phyloP scores from a whole-genome alignment of 1,140 invertebrate genomes.

The Drosophila pandora region DNA sequence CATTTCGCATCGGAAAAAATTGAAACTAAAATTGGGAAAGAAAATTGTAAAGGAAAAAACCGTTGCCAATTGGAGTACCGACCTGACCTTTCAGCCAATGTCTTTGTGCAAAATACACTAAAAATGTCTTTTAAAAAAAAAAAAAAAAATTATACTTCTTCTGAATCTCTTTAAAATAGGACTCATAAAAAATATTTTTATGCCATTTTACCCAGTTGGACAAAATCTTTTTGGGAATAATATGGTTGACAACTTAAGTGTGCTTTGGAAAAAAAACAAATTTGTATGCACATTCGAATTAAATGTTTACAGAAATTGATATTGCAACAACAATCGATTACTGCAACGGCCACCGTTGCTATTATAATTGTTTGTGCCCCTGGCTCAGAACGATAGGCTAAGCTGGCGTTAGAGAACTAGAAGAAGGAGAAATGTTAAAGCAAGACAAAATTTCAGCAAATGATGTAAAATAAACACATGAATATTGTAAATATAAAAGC shows the following conservation, averaged over 20 bases:
- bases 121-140: not conserved
- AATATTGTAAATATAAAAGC: slow-evolving; percentile 3
- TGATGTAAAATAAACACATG: not conserved
- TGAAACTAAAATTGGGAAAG: slow-evolving; percentile 19
- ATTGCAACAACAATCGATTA: slow-evolving; percentile 38
- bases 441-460: not conserved
- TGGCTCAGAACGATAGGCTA: slow-evolving; percentile 33
- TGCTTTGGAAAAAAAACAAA: not conserved
- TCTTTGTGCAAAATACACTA: slow-evolving; percentile 4
- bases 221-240: not conserved
- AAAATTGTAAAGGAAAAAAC: slow-evolving; percentile 41
- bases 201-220: not conserved
- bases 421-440: not conserved
- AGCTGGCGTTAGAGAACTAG: not conserved
- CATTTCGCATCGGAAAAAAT: slow-evolving; percentile 38
- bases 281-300: slow-evolving; percentile 43
- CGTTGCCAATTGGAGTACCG: slow-evolving; percentile 31
- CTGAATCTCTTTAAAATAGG: not conserved
- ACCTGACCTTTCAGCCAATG: slow-evolving; percentile 10
- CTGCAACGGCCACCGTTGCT: slow-evolving; percentile 4
- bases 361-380: slow-evolving; percentile 4
- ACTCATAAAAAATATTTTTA: not conserved
- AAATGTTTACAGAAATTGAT: slow-evolving; percentile 55
- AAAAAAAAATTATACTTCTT: not conserved
- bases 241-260: not conserved